Evolutionary conservation across 2,888 invertebrate species (phyloP), one percentile per base, ranked within the genome.

Genomic region (Acrobasis suavella): DNA sequence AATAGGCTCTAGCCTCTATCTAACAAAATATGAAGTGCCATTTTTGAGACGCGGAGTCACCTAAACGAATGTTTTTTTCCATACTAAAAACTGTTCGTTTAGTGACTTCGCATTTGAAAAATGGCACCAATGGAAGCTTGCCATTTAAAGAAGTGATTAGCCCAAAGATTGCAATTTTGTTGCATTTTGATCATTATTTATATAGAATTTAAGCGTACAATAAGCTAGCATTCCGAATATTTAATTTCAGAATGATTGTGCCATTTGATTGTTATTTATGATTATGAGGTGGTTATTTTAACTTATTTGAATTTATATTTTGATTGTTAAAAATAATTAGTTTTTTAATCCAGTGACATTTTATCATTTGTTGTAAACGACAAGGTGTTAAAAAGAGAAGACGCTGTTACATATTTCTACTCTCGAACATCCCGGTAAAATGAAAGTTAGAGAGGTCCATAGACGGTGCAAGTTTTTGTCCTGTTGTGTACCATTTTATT

Each of bases 101-200:
- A n/a, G n/a, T n/a, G n/a, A n/a, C n/a, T n/a, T n/a, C n/a, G n/a
- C n/a, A n/a, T n/a, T n/a, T n/a, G n/a, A n/a, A n/a, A n/a, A n/a
- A n/a, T n/a, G n/a, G n/a, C n/a, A n/a, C n/a, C n/a, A n/a, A n/a
- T n/a, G 14, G 37, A 54, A 37, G 38, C 87, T 88, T 89, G 89
- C 89, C 88, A 87, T 86, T 82, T 3, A 78, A 73, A 78, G 69
- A 76, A 77, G 86, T 86, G 83, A 87, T 86, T 75, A 78, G 74
- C 78, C 89, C 89, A 87, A 88, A 89, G 89, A 82, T 78, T 72
- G 76, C 74, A 64, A 65, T 69, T 67, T 62, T 76, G 74, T 72
- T 81, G 77, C 77, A 81, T 85, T 83, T 83, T 79, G 68, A 73
- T 63, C 32, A 49, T 65, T 68, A 64, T 67, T 69, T 69, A 68